These are phyloP conservation scores for Pomatorhinus ruficollis DNA, from an alignment of 2,113 vertebrate genomes.

Conservation along the genomic window DNA sequence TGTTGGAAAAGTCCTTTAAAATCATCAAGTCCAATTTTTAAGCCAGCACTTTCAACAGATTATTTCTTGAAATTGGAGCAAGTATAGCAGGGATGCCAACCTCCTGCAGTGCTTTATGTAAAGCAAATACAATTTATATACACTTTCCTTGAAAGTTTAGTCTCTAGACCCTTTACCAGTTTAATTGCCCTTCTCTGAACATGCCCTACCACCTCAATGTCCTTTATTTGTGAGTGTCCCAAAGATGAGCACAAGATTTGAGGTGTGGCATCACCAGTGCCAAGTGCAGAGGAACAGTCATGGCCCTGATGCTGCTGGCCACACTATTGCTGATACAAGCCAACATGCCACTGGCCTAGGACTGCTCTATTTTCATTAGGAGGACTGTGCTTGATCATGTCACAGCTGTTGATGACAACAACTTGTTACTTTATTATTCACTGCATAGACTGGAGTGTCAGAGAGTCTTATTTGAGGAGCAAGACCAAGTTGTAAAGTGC, in stretches of 20 bases:
- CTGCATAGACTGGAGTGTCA: background rate
- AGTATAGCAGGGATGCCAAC: background rate
- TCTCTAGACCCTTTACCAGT: background rate
- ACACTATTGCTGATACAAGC: fast-evolving
- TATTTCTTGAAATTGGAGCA: background rate
- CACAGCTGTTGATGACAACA: background rate
- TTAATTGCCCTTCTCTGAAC: background rate
- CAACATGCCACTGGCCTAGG: background rate
- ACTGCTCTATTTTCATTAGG: background rate
- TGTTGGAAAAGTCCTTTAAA: background rate
- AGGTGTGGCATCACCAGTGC: background rate
- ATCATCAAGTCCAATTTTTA: background rate
- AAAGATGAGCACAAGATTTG: fast-evolving
- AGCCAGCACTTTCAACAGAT: background rate
- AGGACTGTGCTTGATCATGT: background rate
- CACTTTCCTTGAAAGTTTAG: background rate
- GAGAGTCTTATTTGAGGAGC: background rate
- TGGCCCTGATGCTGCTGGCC: background rate
- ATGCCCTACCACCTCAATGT: background rate
- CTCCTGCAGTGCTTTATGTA: background rate
- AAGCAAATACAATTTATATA: background rate
- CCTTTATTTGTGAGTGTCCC: background rate
- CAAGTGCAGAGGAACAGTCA: background rate
- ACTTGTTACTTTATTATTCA: background rate
- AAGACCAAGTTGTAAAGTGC: background rate